Conservation (phyloP, 2,888 invertebrate genomes). For the Neria commutata region DNA sequence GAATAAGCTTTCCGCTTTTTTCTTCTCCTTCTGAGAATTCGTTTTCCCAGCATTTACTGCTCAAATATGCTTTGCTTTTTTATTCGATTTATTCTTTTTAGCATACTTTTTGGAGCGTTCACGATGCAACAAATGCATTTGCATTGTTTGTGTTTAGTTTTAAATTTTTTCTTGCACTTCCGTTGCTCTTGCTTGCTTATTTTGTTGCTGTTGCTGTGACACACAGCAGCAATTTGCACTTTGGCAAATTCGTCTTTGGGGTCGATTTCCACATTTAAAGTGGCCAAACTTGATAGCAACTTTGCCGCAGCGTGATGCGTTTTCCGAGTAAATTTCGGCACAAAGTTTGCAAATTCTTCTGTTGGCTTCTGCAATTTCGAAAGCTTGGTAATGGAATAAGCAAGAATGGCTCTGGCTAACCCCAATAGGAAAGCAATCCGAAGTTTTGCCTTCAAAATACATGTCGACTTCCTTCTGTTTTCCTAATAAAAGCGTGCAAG, state of each 20-base stretch:
- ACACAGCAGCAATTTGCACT: constrained; percentile 7
- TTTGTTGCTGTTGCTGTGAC: not conserved
- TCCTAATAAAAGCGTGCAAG: no score
- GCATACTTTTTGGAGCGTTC: not conserved
- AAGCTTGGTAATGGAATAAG: no score
- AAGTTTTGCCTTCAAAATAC: no score
- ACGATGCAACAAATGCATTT: not conserved
- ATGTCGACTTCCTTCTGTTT: no score
- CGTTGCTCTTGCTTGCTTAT: not conserved
- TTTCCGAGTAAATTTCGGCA: no score
- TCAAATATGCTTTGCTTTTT: not conserved
- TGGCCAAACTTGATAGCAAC: no score
- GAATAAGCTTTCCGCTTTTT: not conserved
- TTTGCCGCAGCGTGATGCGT: no score
- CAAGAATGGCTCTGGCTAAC: no score
- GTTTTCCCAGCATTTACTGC: not conserved
- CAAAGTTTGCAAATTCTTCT: no score
- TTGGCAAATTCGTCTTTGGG: constrained; percentile 2
- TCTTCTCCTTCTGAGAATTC: constrained; percentile 1
- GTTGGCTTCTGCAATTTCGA: no score
- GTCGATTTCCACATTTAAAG: no score
- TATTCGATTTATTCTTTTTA: not conserved
- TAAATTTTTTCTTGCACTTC: not conserved
- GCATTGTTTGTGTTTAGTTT: not conserved
- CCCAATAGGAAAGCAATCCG: no score